Evolutionary conservation across 2,113 vertebrate genomes (phyloP), one percentile per base, ranked within the genome.

Genomic region (human (Homo sapiens)): DNA sequence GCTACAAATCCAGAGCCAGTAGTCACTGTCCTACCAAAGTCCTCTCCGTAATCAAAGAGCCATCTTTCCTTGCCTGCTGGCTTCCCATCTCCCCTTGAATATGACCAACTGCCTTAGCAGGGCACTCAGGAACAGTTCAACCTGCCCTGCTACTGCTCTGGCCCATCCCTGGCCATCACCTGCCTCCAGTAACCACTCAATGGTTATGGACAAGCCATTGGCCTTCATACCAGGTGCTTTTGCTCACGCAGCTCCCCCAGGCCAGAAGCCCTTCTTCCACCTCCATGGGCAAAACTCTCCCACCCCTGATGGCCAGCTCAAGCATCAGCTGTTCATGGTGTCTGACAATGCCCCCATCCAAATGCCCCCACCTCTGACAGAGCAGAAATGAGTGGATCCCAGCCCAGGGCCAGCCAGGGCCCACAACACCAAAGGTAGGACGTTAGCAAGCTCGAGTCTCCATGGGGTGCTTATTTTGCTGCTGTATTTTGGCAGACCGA

Each of bases 201-300:
- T 0, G 0, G 45, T 50, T 86, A 64, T 0, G 0, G 85, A n/a
- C 13, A 61, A 38, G 66, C 80, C 16, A 1, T 0, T 8, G 35
- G 14, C 50, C 38, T 80, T 61, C 80, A 66, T 13, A 20, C 13
- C 11, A 3, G 13, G 25, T 23, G 25, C 59, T 30, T 45, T 32
- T 5, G 61, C 66, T 50, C 5, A 0, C 0, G 17, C 35, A 50
- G 57, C 79, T 59, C 55, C 22, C 13, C 64, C 25, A 55, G 52
- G 52, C 52, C 52, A 0, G 52, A 55, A 55, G 52, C 14, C 1
- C 52, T 50, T 55, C 92, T 45, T 55, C 82, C 27, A 17, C 43
- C 38, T 43, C 79, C 52, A 55, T 12, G 7, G 66, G 57, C 43
- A 50, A 64, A 40, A 30, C 81, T 40, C 55, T 72, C 61, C 14